These are phyloP conservation scores for Tineola bisselliella DNA, from an alignment of 2,888 invertebrate genomes.

Conservation along the genomic window DNA sequence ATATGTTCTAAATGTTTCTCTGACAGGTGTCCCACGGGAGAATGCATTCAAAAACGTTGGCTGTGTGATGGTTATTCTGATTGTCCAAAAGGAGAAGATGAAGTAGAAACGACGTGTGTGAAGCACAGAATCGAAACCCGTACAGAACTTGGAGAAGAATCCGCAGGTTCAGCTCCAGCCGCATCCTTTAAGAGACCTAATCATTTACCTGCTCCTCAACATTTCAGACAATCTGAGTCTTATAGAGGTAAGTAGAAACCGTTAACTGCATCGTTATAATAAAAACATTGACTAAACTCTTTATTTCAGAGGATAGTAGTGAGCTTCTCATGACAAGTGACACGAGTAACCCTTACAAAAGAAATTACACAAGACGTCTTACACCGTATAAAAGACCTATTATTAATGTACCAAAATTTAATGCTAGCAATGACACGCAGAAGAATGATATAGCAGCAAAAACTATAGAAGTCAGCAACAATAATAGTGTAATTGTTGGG, in stretches of 20 bases:
- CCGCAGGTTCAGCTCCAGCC: conserved; percentile 51
- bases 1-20: neutral
- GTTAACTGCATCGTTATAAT: neutral
- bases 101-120: conserved; percentile 25
- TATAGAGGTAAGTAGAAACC: neutral
- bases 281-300: neutral
- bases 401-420: neutral
- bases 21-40: conserved; percentile 43
- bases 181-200: conserved; percentile 40
- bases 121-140: conserved; percentile 15
- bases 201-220: conserved; percentile 23
- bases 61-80: conserved; percentile 59
- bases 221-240: conserved; percentile 13
- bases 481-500: neutral
- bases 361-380: conserved; percentile 46
- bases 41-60: conserved; percentile 52
- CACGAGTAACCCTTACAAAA: conserved; percentile 39
- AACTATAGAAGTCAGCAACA: conserved; percentile 11
- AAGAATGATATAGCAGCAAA: neutral
- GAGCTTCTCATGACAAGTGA: conserved; percentile 71
- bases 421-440: neutral
- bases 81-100: conserved; percentile 53
- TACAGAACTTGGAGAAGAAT: conserved; percentile 39
- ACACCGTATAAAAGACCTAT: conserved; percentile 30
- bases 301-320: conserved; percentile 59